Percentiles rank a stretch among this genome's conserved stretches.
These are phyloP conservation scores for Chloropsis hardwickii DNA, from an alignment of 2,113 vertebrate species.

Conservation along the genomic window DNA sequence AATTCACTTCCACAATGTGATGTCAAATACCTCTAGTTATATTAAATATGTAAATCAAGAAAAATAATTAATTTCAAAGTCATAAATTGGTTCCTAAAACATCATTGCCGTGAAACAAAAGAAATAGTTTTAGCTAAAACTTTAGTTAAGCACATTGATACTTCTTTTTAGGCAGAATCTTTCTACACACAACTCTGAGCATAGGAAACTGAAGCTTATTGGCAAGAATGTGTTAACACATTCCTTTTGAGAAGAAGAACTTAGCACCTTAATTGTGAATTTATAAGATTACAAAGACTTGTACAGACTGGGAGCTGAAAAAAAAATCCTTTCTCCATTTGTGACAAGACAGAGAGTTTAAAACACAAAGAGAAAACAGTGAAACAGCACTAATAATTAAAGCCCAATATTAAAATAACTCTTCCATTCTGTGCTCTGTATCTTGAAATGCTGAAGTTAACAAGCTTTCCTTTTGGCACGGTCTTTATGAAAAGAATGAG, in stretches of 20 bases:
- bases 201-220: background rate
- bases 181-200: background rate
- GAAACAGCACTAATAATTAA: background rate
- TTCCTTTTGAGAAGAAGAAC: background rate
- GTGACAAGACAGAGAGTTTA: background rate
- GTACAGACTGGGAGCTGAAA: background rate
- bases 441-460: slow-evolving; percentile 1
- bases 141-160: background rate
- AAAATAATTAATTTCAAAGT: background rate
- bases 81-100: background rate
- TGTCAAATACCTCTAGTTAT: background rate
- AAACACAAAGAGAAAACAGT: background rate
- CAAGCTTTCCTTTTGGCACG: background rate
- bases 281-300: background rate
- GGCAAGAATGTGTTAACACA: background rate
- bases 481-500: background rate
- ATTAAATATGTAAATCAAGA: background rate
- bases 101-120: background rate
- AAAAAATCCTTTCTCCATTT: background rate
- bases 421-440: background rate
- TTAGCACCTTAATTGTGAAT: background rate
- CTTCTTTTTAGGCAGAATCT: background rate
- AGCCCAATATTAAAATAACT: background rate
- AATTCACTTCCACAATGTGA: background rate
- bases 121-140: background rate